Evolutionary conservation across 2,797 vertebrate species (phyloP), one percentile per base, ranked within the genome.

Genomic region (Melopsittacus undulatus): DNA sequence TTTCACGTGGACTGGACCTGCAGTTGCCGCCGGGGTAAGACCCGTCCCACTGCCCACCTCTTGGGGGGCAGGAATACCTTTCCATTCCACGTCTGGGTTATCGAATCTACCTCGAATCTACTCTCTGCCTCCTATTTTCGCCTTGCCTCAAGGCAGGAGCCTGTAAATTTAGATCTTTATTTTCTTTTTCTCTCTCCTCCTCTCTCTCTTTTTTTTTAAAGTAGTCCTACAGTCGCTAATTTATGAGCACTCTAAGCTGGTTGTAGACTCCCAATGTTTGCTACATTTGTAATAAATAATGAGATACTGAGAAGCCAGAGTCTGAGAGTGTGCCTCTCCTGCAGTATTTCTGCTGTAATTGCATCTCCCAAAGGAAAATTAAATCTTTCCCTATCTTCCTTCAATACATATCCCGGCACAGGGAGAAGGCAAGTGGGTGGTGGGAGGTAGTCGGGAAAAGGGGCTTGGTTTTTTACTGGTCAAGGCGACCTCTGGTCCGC

Each of bases 261-360:
- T 75, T 40, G 79, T 87, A 95, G 91, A 79, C 81, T 96, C 96
- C 92, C 92, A 93, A 87, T 93, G 92, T 91, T 94, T 96, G 82
- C 87, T 97, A 92, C 92, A 90, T 94, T 96, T 90, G 87, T 96
- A 95, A 97, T 96, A 98, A 97, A 98, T 96, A 96, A 97, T 90
- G 97, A 97, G 90, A 95, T 96, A 93, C 91, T 95, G 92, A 96
- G 94, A 96, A 94, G 94, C 90, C 72, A 36, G 78, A 97, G 84
- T 74, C 73, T 94, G 67, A 91, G 89, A 91, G 87, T 92, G 94
- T 94, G 96, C 90, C 84, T 96, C 87, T 94, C 93, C 92, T 91
- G 92, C 88, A 92, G 92, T 96, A 95, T 95, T 93, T 95, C 94
- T 92, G 85, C 86, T 94, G 84, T 96, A 96, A 97, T 89, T 96